Conservation (phyloP, 2,113 vertebrate genomes). For the Ariopsis seemanni region DNA sequence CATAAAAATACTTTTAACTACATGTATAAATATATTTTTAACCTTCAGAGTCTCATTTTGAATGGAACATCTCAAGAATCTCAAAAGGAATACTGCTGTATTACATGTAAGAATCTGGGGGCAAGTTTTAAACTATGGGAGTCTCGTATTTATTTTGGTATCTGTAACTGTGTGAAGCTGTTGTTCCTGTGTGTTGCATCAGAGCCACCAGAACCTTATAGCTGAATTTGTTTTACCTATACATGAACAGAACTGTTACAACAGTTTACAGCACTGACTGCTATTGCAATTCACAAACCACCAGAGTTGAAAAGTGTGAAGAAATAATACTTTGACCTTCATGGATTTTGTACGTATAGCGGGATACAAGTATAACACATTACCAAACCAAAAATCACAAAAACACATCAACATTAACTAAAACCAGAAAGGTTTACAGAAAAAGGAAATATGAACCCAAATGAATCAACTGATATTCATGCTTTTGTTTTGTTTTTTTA, state of each 20-base stretch:
- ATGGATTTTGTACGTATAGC: neutral
- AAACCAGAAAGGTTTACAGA: neutral
- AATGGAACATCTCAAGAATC: neutral
- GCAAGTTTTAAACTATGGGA: neutral
- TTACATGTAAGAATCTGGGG: neutral
- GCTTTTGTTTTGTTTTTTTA: neutral
- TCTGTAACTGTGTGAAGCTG: neutral
- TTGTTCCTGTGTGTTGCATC: neutral
- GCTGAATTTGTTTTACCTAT: conserved; percentile 3
- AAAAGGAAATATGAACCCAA: neutral
- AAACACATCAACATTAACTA: neutral
- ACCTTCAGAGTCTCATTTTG: neutral
- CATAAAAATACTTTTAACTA: neutral
- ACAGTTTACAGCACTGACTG: conserved; percentile 35
- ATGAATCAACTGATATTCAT: neutral
- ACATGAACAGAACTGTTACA: conserved; percentile 24
- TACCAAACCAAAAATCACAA: neutral
- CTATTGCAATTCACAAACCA: neutral
- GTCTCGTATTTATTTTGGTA: neutral
- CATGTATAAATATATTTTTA: neutral
- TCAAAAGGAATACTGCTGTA: neutral
- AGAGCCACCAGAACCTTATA: neutral
- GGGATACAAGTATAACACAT: neutral
- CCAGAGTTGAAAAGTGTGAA: conserved; percentile 2
- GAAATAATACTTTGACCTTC: neutral